Conservation (phyloP, 2,888 invertebrate genomes). For the Meta bourneti region DNA sequence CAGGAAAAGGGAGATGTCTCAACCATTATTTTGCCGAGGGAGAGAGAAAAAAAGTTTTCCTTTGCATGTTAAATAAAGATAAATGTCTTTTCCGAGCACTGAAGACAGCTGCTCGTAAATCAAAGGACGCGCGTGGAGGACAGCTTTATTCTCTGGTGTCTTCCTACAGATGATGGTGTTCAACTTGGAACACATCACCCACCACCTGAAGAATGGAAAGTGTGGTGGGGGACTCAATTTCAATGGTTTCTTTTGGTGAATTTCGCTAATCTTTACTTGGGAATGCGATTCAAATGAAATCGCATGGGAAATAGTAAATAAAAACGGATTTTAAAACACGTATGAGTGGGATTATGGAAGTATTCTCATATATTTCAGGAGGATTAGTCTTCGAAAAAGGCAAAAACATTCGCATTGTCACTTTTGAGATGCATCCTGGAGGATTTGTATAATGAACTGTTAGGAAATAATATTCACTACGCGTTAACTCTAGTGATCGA, state of each 20-base stretch:
- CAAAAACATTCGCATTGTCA: too few species aligned
- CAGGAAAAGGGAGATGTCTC: not conserved
- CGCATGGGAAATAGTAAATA: too few species aligned
- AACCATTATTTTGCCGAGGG: not conserved
- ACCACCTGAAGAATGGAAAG: not conserved
- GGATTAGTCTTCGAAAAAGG: too few species aligned
- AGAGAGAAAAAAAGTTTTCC: not conserved
- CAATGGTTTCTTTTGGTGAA: not conserved
- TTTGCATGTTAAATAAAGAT: conserved; percentile 1
- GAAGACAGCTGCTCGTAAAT: not conserved
- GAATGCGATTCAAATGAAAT: too few species aligned
- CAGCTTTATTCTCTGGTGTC: not conserved
- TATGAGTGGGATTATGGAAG: too few species aligned
- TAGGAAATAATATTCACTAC: too few species aligned
- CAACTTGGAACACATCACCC: not conserved
- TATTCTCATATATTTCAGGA: too few species aligned
- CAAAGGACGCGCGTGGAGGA: not conserved
- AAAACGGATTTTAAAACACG: too few species aligned
- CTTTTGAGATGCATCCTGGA: too few species aligned
- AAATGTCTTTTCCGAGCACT: not conserved
- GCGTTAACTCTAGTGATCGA: too few species aligned
- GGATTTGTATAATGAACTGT: too few species aligned
- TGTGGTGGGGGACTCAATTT: not conserved
- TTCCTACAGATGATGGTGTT: not conserved
- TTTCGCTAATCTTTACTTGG: too few species aligned